Evolutionary conservation across 2,113 vertebrate species (phyloP).

Genomic region (Okapia johnstoni): DNA sequence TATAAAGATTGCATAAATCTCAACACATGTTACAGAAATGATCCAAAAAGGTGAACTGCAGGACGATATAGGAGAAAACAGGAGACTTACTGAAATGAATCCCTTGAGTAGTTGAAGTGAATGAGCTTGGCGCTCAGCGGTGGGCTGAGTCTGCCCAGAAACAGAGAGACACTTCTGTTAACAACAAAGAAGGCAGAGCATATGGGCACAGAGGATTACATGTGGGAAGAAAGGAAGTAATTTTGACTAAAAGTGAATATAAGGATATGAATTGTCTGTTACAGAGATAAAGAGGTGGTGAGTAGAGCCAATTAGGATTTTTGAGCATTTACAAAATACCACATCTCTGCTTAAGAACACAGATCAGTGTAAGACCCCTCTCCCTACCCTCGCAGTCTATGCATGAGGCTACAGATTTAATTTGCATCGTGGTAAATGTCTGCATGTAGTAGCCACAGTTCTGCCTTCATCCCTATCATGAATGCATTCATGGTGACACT

Average conservation of each 20-base stretch:
- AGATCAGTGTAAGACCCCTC: not conserved
- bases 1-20: not conserved
- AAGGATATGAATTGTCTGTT: not conserved
- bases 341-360: not conserved
- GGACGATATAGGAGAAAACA: not conserved
- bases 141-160: not conserved
- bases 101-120: not conserved
- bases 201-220: not conserved
- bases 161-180: not conserved
- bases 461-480: not conserved
- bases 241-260: not conserved
- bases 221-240: not conserved
- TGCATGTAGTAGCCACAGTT: not conserved
- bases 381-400: not conserved
- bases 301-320: not conserved
- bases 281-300: not conserved
- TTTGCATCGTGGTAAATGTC: not conserved
- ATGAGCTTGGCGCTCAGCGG: not conserved
- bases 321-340: not conserved
- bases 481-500: not conserved
- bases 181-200: not conserved
- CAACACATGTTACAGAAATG: not conserved
- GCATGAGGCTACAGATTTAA: not conserved
- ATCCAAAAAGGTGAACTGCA: not conserved
- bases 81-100: not conserved